Evolutionary conservation across 2,888 invertebrate species (phyloP).

Genomic region (Dynastes hyllus): DNA sequence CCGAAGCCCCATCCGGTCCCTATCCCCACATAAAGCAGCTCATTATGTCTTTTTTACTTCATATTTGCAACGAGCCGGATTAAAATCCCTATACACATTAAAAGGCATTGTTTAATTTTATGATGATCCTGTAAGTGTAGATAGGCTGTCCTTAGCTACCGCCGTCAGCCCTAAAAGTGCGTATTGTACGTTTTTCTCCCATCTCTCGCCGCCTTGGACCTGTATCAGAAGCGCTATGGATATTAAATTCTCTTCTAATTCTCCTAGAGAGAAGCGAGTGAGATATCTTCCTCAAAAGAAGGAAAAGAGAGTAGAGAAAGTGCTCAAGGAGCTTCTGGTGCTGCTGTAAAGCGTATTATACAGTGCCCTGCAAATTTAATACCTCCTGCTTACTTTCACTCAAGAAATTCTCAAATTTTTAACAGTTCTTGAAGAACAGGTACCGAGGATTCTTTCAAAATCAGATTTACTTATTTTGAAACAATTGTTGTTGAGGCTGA

Average conservation of each 20-base stretch:
- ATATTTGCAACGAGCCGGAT: slow-evolving; percentile 33
- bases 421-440: too few relatives aligned
- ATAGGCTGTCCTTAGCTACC: background rate
- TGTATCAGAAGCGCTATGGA: slow-evolving; percentile 5
- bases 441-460: too few relatives aligned
- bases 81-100: slow-evolving; percentile 50
- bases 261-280: background rate
- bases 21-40: slow-evolving; percentile 16
- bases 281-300: too few relatives aligned
- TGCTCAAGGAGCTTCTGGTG: too few relatives aligned
- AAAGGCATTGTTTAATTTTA: slow-evolving; percentile 50
- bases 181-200: slow-evolving; percentile 26
- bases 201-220: slow-evolving; percentile 24
- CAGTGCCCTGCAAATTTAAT: too few relatives aligned
- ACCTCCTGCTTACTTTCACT: too few relatives aligned
- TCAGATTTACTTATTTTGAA: too few relatives aligned
- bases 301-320: too few relatives aligned
- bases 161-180: background rate
- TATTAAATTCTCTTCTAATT: slow-evolving; percentile 2
- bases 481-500: too few relatives aligned
- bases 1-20: background rate
- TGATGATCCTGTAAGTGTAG: slow-evolving; percentile 35
- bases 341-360: too few relatives aligned
- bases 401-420: too few relatives aligned
- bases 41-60: slow-evolving; percentile 45